Evolutionary conservation across 1,140 invertebrate species (phyloP), one percentile per base, ranked within the genome.

Genomic region (Cydia fagiglandana): DNA sequence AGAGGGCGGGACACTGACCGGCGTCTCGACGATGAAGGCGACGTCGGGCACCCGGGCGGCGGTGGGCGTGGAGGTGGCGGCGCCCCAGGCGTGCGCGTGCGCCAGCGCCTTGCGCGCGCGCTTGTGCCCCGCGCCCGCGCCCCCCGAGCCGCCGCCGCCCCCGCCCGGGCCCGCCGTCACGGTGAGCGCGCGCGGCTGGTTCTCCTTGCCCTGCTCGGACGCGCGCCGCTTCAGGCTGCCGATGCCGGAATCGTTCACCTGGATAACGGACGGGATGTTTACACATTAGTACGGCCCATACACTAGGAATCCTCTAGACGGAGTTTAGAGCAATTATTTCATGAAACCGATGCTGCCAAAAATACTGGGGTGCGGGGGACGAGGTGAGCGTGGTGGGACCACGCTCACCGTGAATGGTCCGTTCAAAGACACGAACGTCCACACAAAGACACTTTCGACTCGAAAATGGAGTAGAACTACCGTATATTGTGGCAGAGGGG

Each of bases 61-160:
- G 53, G 93, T 93, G 17, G 95, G 94, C 12, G 94, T 94, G 75
- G 92, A 94, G 56, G 93, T 95, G 61, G 83, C 77, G 20, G 84
- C 81, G 50, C 94, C 94, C 97, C 97, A 97, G 41, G 95, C 94
- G 50, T 94, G 94, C 10, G 95, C 94, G 50, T 94, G 94, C 10
- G 95, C 96, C 5, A 98, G 91, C 13, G 96, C 96, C 92, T 97
- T 97, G 6, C 97, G 93, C 1, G 95, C 96, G 73, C 94, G 93
- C 83, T 96, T 96, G 83, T 94, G 88, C 1, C 79, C 56, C 96
- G 89, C 38, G 5, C 41, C 10, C 10, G 41, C 41, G 9, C 73
- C 95, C 41, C 61, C 95, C 93, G 80, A 96, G 96, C 86, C 96
- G n/a, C n/a, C n/a, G n/a, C n/a, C n/a, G n/a, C n/a, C 96, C 89